Evolutionary conservation across 1,140 invertebrate species (phyloP), one percentile per base, ranked within the genome.

Genomic region (Platorchestia sp.): DNA sequence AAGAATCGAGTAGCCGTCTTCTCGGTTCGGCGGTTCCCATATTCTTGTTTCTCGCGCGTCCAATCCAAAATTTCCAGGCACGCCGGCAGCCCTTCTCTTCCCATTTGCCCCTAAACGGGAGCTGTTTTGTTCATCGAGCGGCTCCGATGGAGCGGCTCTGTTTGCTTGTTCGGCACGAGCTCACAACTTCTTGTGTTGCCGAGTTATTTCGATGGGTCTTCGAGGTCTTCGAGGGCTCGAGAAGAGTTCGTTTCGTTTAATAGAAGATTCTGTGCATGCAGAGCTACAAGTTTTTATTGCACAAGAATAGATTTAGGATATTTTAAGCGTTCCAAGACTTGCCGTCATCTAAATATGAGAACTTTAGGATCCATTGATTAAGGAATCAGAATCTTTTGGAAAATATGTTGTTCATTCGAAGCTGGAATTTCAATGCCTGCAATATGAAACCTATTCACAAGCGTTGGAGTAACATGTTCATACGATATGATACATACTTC

Each of bases 111-210:
- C 14, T 75, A 75, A 75, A 75, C 59, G 59, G 59, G 27, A 27
- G 59, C 59, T 75, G 59, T 75, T 75, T 75, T 75, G 59, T 75
- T 75, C 59, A 75, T 75, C 59, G 59, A 75, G 59, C 59, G 59
- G 59, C 59, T 75, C 59, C 59, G 59, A 75, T 75, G 59, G 59
- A 75, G 59, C 59, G 3, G 59, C 59, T 75, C 10, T 75, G 59
- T 75, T 75, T 75, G 59, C 59, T 75, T 75, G 59, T 75, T 75
- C 59, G 27, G 59, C 59, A 75, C 59, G 59, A 75, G 59, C 59
- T 75, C 59, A 10, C 59, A 36, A 75, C 10, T 75, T 75, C 59
- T 75, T 75, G 59, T 75, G 59, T 75, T 75, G 59, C 27, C 59
- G 27, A 75, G 59, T 75, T 75, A 75, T 75, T 75, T 75, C 27